Conservation (phyloP, 2,113 vertebrate genomes). For the Kryptolebias marmoratus region DNA sequence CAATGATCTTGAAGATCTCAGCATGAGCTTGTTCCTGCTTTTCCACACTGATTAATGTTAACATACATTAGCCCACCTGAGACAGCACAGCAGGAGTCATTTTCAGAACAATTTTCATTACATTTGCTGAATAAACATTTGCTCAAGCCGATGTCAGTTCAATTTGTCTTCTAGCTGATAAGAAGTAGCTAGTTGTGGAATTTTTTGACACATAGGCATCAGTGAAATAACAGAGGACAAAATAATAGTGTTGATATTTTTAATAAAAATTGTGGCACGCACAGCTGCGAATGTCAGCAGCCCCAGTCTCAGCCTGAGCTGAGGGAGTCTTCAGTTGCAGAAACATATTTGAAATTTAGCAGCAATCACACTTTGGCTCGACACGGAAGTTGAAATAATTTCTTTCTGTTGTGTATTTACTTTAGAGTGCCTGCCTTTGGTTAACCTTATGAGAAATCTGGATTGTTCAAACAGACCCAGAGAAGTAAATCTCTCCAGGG, state of each 20-base stretch:
- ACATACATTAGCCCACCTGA: constrained; percentile 68
- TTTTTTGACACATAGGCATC: constrained; percentile 57
- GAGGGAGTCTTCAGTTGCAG: constrained; percentile 70
- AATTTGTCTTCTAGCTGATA: constrained; percentile 72
- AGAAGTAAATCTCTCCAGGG: constrained; percentile 37
- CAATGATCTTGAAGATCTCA: constrained; percentile 43
- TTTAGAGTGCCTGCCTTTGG: constrained; percentile 43
- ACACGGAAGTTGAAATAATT: constrained; percentile 53
- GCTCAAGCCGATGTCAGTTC: constrained; percentile 71
- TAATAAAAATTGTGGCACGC: constrained; percentile 67
- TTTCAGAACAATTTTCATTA: constrained; percentile 73
- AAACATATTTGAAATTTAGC: constrained; percentile 53
- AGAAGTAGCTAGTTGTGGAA: constrained; percentile 63
- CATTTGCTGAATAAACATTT: constrained; percentile 75
- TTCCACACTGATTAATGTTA: constrained; percentile 74
- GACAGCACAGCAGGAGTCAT: constrained; percentile 68
- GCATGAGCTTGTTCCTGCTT: constrained; percentile 65
- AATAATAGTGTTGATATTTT: constrained; percentile 69
- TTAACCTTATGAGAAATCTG: constrained; percentile 31
- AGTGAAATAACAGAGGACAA: constrained; percentile 68
- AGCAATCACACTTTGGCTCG: constrained; percentile 52
- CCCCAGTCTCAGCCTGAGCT: constrained; percentile 38
- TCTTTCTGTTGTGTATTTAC: constrained; percentile 53
- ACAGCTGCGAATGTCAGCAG: constrained; percentile 49
- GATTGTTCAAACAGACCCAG: constrained; percentile 40